phyloP scores from a whole-genome alignment of 2,113 vertebrate species.

The Zonotrichia leucophrys region DNA sequence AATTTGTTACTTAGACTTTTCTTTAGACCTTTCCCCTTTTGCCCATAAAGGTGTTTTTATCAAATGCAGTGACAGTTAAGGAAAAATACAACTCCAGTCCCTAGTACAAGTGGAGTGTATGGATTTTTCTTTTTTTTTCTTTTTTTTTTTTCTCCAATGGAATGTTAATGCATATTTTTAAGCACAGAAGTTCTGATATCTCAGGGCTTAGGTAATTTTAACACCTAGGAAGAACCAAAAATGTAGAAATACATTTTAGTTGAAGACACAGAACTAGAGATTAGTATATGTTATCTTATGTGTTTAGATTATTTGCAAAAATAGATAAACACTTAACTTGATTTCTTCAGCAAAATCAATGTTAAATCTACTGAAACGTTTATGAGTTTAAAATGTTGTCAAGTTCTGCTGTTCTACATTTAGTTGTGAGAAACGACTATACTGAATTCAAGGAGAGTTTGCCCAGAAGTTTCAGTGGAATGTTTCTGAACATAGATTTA shows the following conservation, averaged over 20 bases:
- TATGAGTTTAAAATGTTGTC: neutral
- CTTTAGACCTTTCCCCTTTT: neutral
- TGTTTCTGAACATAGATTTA: neutral
- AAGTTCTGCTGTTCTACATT: neutral
- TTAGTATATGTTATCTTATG: neutral
- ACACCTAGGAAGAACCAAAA: neutral
- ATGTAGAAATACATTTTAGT: neutral
- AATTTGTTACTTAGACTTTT: neutral
- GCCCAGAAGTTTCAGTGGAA: neutral
- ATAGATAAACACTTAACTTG: neutral
- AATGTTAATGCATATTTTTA: neutral
- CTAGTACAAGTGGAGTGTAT: neutral
- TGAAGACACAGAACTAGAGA: neutral
- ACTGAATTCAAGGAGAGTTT: neutral
- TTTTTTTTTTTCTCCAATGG: neutral
- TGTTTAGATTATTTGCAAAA: neutral
- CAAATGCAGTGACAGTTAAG: neutral
- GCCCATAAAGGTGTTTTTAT: neutral
- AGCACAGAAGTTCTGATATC: neutral
- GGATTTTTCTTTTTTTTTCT: neutral
- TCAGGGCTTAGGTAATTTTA: neutral
- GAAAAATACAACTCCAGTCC: neutral
- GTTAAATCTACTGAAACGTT: neutral
- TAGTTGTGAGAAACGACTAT: neutral
- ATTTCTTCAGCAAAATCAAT: neutral